Conservation (phyloP, 2,888 invertebrate genomes). For the Ferrisia virgata region DNA sequence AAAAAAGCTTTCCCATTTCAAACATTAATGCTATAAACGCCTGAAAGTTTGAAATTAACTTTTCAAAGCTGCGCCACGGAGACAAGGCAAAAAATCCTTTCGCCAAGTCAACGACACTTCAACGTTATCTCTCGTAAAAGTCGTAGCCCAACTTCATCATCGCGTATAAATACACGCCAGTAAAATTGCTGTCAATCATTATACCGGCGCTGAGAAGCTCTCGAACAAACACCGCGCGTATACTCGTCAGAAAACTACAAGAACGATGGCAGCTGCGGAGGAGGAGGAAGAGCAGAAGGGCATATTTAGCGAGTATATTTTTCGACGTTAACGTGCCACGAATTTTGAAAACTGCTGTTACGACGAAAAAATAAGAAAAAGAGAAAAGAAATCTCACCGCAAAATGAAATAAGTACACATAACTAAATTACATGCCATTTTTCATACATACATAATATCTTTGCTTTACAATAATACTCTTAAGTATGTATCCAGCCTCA, state of each 20-base stretch:
- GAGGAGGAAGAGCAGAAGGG: too few species aligned
- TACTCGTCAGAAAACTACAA: not conserved
- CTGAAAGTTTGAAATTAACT: constrained; percentile 2
- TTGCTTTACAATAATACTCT: too few species aligned
- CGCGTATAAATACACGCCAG: not conserved
- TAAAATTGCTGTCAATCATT: constrained; percentile 1
- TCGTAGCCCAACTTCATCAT: not conserved
- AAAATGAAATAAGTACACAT: too few species aligned
- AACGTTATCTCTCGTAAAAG: not conserved
- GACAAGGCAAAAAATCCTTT: not conserved
- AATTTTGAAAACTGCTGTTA: too few species aligned
- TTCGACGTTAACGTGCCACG: not conserved
- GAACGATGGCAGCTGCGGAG: too few species aligned
- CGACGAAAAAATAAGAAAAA: too few species aligned
- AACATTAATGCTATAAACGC: not conserved
- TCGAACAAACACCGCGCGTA: not conserved
- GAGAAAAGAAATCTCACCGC: too few species aligned
- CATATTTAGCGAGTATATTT: not conserved
- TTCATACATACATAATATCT: too few species aligned
- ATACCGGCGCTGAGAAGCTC: not conserved
- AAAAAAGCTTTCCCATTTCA: not conserved
- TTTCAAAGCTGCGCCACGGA: not conserved
- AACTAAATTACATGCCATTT: too few species aligned
- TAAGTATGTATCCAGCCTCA: too few species aligned
- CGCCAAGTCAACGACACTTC: not conserved